A percentile compares a stretch with the other conserved stretches of the same genome.
phyloP scores from a whole-genome alignment of 2,888 invertebrate genomes.

The Coelinius sp. region DNA sequence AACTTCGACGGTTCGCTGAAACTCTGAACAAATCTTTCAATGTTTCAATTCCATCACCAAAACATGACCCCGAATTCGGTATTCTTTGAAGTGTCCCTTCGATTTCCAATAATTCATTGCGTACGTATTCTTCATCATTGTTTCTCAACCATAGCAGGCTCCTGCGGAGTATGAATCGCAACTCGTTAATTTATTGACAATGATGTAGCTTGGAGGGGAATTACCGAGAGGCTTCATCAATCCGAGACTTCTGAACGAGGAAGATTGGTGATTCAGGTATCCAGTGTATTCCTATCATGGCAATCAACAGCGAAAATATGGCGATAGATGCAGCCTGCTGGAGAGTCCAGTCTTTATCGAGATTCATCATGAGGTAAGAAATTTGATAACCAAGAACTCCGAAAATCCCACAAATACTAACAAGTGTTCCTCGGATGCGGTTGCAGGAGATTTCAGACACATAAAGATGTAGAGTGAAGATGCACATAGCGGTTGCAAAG shows the following conservation, averaged over 20 bases:
- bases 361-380: background rate
- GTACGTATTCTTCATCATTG: slow-evolving; percentile 54
- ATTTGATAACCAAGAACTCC: background rate
- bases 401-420: background rate
- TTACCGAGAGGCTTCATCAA: slow-evolving; percentile 66
- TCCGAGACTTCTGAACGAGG: slow-evolving; percentile 63
- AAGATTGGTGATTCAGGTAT: slow-evolving; percentile 75
- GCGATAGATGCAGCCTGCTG: slow-evolving; percentile 31
- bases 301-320: slow-evolving; percentile 68
- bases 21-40: slow-evolving; percentile 66
- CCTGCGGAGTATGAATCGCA: slow-evolving; percentile 43
- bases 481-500: background rate
- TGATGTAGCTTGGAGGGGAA: background rate
- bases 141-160: slow-evolving; percentile 60
- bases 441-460: background rate
- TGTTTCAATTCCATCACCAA: slow-evolving; percentile 37
- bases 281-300: slow-evolving; percentile 66
- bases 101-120: slow-evolving; percentile 58
- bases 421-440: background rate
- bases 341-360: background rate
- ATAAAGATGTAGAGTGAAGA: background rate
- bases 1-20: slow-evolving; percentile 63
- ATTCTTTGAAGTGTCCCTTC: slow-evolving; percentile 55
- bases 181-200: background rate
- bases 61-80: too few relatives aligned